These are phyloP conservation scores for Podotricha telesiphe DNA, from an alignment of 2,888 invertebrate species.

Conservation along the genomic window DNA sequence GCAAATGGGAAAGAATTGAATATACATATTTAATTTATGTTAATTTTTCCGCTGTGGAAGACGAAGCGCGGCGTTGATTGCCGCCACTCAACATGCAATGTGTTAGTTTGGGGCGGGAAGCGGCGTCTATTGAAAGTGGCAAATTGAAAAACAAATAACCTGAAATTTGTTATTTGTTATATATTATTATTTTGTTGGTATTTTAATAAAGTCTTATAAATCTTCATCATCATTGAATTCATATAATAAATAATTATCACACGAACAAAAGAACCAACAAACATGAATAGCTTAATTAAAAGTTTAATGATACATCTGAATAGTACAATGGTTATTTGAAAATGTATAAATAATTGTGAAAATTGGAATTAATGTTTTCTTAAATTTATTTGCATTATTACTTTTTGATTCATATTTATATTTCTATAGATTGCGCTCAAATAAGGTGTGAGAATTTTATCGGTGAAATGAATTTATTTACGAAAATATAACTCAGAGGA, in stretches of 20 bases:
- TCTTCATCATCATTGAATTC: too few relatives aligned
- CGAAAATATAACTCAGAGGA: too few relatives aligned
- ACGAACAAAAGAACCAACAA: background rate
- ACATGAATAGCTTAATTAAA: background rate
- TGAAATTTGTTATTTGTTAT: too few relatives aligned
- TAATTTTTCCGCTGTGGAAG: too few relatives aligned
- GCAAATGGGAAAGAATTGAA: too few relatives aligned
- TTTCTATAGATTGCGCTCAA: background rate
- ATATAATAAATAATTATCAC: background rate
- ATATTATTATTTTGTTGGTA: background rate
- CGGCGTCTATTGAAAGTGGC: too few relatives aligned
- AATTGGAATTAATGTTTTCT: background rate
- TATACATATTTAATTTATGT: too few relatives aligned
- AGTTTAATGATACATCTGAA: background rate
- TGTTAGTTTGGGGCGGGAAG: too few relatives aligned
- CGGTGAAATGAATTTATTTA: too few relatives aligned
- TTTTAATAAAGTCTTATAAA: background rate
- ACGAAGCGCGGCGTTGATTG: too few relatives aligned
- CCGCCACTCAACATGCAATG: too few relatives aligned
- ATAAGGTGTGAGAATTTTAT: background rate
- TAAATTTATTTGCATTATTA: background rate
- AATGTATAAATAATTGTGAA: conserved; percentile 1
- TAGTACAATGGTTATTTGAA: background rate
- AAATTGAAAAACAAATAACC: too few relatives aligned
- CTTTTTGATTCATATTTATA: background rate